Conservation (phyloP, 2,797 vertebrate species). For the Linurgus olivaceus region DNA sequence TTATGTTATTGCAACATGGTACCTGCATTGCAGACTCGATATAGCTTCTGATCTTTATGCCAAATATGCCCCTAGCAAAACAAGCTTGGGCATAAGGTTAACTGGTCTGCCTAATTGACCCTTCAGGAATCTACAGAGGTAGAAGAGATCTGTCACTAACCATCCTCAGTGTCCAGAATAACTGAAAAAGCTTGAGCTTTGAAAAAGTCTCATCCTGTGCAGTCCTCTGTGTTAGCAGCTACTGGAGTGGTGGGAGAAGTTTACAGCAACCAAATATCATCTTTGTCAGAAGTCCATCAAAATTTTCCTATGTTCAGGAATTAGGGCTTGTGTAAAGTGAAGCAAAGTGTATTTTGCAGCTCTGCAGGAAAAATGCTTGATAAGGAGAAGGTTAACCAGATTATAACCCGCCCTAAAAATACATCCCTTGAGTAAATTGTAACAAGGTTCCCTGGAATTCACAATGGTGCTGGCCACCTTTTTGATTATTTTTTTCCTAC, state of each 20-base stretch:
- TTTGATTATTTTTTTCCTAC: not conserved
- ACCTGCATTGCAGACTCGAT: not conserved
- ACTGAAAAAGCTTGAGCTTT: not conserved
- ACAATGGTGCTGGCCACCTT: not conserved
- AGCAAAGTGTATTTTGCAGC: not conserved
- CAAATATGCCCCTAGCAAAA: not conserved
- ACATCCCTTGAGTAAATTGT: not conserved
- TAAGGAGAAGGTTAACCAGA: not conserved
- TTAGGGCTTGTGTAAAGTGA: not conserved
- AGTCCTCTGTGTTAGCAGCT: not conserved
- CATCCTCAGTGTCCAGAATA: not conserved
- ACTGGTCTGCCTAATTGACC: not conserved
- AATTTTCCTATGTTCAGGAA: not conserved
- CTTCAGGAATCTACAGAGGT: not conserved
- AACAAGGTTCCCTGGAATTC: not conserved
- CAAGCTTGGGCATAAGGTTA: not conserved
- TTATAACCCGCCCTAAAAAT: not conserved
- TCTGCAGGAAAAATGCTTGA: not conserved
- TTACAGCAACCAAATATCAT: not conserved
- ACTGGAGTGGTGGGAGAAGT: not conserved
- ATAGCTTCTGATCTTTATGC: not conserved
- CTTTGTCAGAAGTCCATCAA: not conserved
- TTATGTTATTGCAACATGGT: not conserved
- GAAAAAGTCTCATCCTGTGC: not conserved
- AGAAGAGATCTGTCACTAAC: not conserved